phyloP scores from a whole-genome alignment of 2,113 vertebrate species.

The Tapirus terrestris region DNA sequence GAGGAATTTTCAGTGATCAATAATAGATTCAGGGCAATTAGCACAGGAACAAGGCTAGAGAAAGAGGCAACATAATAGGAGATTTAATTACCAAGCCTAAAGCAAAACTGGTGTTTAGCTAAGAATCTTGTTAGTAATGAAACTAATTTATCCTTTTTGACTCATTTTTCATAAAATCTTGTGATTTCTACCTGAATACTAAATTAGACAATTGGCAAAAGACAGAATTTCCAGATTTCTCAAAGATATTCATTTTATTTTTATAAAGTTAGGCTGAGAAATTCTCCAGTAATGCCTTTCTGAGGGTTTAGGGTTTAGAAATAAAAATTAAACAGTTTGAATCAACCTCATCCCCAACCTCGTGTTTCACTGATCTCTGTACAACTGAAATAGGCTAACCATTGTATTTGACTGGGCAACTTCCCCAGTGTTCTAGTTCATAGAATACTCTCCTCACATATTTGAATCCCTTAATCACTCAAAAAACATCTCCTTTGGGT shows the following conservation, averaged over 20 bases:
- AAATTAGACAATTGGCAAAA: constrained; percentile 31
- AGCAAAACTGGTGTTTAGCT: constrained; percentile 56
- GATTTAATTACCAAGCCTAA: constrained; percentile 57
- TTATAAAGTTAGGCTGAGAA: not conserved
- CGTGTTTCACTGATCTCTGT: not conserved
- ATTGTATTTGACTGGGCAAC: not conserved
- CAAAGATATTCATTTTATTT: not conserved
- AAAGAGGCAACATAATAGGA: constrained; percentile 14
- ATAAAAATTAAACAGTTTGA: not conserved
- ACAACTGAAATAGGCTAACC: not conserved
- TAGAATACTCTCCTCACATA: not conserved
- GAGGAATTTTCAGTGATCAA: constrained; percentile 55
- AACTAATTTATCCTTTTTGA: constrained; percentile 55
- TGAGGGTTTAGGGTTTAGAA: not conserved
- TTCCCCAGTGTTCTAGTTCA: not conserved
- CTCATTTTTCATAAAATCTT: constrained; percentile 58
- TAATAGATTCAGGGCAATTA: constrained; percentile 65
- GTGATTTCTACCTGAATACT: constrained; percentile 33
- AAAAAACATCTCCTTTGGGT: not conserved
- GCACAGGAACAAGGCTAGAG: not conserved
- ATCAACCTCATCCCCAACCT: not conserved
- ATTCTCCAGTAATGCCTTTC: not conserved
- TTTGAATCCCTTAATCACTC: not conserved
- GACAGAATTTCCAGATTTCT: not conserved
- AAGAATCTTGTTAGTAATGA: constrained; percentile 53